Percentiles rank a stretch among this genome's conserved stretches.
Evolutionary conservation across 2,797 vertebrate genomes (phyloP).

Genomic region (Melanotaenia trifasciata): DNA sequence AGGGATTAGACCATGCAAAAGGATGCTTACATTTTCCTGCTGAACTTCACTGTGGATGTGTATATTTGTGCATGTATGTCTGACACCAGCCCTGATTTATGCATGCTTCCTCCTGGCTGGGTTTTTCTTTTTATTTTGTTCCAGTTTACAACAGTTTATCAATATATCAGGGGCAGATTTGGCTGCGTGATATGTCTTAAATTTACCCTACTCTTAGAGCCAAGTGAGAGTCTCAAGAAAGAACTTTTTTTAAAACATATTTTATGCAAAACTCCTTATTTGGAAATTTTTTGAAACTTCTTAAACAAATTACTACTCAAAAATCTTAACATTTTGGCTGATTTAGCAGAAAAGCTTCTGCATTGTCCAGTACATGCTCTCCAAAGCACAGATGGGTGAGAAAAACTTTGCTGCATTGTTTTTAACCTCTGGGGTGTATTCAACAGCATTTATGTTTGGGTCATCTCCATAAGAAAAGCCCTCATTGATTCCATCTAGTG

Average conservation of each 20-base stretch:
- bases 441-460: slow-evolving; percentile 65
- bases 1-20: slow-evolving; percentile 62
- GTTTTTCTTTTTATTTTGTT: slow-evolving; percentile 43
- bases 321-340: slow-evolving; percentile 2
- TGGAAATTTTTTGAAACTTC: neutral
- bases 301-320: neutral
- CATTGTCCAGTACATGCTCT: slow-evolving; percentile 13
- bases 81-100: slow-evolving; percentile 52
- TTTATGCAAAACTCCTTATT: neutral
- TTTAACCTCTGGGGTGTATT: slow-evolving; percentile 62
- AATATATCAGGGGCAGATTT: slow-evolving; percentile 35
- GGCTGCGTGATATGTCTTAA: slow-evolving; percentile 14
- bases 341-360: neutral
- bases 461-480: slow-evolving; percentile 81
- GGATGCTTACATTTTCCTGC: slow-evolving; percentile 51
- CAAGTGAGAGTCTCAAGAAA: slow-evolving; percentile 9
- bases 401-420: slow-evolving; percentile 51
- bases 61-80: slow-evolving; percentile 21
- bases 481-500: slow-evolving; percentile 73
- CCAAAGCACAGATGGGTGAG: neutral
- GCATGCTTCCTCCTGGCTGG: slow-evolving; percentile 25
- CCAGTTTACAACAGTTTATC: slow-evolving; percentile 34
- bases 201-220: neutral
- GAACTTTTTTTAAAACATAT: neutral
- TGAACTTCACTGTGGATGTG: slow-evolving; percentile 32